Evolutionary conservation across 2,797 vertebrate species (phyloP), one percentile per base, ranked within the genome.

Genomic region (Arremon aurantiirostris): DNA sequence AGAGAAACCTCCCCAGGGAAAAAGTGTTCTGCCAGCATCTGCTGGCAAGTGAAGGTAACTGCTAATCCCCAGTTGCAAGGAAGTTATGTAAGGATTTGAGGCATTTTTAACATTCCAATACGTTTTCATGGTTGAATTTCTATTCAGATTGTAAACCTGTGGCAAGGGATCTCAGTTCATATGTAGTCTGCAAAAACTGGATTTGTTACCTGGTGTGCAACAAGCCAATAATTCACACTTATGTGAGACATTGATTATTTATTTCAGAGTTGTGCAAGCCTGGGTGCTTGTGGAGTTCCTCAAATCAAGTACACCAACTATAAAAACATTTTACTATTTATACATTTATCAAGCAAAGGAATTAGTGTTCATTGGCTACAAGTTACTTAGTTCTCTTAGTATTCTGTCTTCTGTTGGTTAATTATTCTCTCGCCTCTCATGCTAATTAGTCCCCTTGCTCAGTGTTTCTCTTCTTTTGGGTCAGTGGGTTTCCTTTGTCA

Each of bases 21-120:
- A 77, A 91, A 42, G 34, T 94, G 94, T 94, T 95, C 90, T 96
- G 89, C 96, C 96, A 96, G 71, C 93, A 78, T 89, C 53, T 91
- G 65, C 68, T 90, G 82, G 68, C 82, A 96, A 94, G 85, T 71
- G 42, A 87, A 87, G 57, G 69, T 96, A 91, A 64, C 72, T 93
- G 82, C 11, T 93, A 96, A 94, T 96, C 87, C 79, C 76, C 47
- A 20, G 79, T 81, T 93, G 39, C 70, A 87, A 57, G 50, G 11
- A 78, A 83, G 37, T 88, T 91, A 71, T 69, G 35, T 68, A 89
- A 94, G 49, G 28, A 81, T 75, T 55, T 86, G 49, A 90, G 37
- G 13, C n/a, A 60, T 39, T 90, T 52, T 55, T 71, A 83, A 26
- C 34, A 63, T 72, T 94, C 55, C 72, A 78, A 3, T 21, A 71